A percentile compares a stretch with the other conserved stretches of the same genome.
Conservation (phyloP, 2,888 invertebrate species). For the Eupithecia subfuscata region DNA sequence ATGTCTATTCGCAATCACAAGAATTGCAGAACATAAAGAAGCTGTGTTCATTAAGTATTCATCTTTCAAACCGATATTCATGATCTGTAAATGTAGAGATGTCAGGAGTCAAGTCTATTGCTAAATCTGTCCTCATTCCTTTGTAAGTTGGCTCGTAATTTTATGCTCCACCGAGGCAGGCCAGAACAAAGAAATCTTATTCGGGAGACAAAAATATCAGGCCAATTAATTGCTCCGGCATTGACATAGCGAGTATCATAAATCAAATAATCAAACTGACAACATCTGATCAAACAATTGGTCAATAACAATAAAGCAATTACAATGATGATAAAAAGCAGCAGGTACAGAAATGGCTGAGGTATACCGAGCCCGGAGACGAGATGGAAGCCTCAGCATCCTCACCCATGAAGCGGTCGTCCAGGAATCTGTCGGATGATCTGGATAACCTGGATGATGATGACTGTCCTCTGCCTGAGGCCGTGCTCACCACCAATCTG, state of each 20-base stretch:
- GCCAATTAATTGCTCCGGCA: slow-evolving; percentile 42
- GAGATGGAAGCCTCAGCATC: slow-evolving; percentile 92
- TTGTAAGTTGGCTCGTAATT: slow-evolving; percentile 29
- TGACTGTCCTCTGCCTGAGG: slow-evolving; percentile 92
- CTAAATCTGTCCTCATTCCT: slow-evolving; percentile 32
- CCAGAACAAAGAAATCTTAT: slow-evolving; percentile 33
- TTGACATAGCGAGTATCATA: slow-evolving; percentile 43
- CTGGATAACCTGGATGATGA: slow-evolving; percentile 86
- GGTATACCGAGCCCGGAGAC: slow-evolving; percentile 97
- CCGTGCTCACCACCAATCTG: slow-evolving; percentile 94
- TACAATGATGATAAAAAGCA: slow-evolving; percentile 82
- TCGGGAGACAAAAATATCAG: slow-evolving; percentile 34
- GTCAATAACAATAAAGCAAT: slow-evolving; percentile 71
- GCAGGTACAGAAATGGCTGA: slow-evolving; percentile 94
- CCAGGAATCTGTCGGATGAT: slow-evolving; percentile 86
- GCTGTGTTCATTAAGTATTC: slow-evolving; percentile 8
- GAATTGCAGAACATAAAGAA: slow-evolving; percentile 11
- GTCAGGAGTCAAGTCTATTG: slow-evolving; percentile 26
- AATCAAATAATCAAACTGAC: slow-evolving; percentile 55
- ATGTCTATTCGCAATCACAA: neutral
- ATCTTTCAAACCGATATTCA: slow-evolving; percentile 21
- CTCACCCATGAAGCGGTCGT: slow-evolving; percentile 92
- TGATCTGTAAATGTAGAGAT: slow-evolving; percentile 13
- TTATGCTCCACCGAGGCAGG: slow-evolving; percentile 33
- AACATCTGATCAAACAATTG: slow-evolving; percentile 57